phyloP scores from a whole-genome alignment of 2,888 invertebrate genomes.

The Neoitamus cyanurus region DNA sequence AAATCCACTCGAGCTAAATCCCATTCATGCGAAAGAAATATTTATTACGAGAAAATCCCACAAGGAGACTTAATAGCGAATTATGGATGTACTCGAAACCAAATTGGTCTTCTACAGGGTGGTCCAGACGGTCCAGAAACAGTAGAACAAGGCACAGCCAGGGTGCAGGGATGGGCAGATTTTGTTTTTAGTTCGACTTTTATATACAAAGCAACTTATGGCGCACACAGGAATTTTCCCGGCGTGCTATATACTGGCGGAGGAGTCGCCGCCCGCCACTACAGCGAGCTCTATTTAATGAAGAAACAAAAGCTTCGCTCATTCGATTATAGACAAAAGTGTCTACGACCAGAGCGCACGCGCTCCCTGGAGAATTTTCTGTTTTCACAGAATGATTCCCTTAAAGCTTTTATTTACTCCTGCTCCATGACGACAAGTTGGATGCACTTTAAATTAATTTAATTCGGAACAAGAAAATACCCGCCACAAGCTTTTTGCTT shows the following conservation, averaged over 20 bases:
- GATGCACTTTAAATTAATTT: constrained; percentile 8
- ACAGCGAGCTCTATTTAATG: constrained; percentile 31
- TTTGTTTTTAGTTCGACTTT: neutral
- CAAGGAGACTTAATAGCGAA: constrained; percentile 38
- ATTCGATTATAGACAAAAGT: constrained; percentile 28
- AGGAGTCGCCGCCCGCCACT: neutral
- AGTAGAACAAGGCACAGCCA: neutral
- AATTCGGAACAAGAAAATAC: neutral
- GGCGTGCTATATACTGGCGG: neutral
- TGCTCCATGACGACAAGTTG: neutral
- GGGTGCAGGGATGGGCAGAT: neutral
- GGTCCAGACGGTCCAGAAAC: neutral
- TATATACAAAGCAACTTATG: neutral
- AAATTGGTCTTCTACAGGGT: constrained; percentile 35
- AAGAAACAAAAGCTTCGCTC: constrained; percentile 30
- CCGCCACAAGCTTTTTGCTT: neutral
- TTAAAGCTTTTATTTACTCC: constrained; percentile 2
- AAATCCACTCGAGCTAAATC: constrained; percentile 11
- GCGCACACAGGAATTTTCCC: neutral
- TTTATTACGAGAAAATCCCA: constrained; percentile 26
- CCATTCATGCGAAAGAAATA: constrained; percentile 33
- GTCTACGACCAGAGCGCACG: neutral
- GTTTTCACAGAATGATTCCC: neutral
- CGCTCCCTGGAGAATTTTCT: neutral
- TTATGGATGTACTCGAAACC: constrained; percentile 36